Conservation (phyloP, 2,797 vertebrate genomes). For the Otolemur crassicaudatus region DNA sequence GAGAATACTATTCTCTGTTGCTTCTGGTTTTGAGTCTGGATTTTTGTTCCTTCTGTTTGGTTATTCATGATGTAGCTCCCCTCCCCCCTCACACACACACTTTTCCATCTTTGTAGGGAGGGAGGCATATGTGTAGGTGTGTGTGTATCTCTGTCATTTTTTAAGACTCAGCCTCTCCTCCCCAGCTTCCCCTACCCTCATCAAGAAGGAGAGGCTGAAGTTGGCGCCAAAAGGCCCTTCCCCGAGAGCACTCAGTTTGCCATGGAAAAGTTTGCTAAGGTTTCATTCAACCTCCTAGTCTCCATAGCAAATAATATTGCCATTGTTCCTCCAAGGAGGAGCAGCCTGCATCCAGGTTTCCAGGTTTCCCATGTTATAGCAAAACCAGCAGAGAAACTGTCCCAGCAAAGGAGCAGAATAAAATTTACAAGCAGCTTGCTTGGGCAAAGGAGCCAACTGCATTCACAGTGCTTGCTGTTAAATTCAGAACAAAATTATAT, state of each 20-base stretch:
- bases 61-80: neutral
- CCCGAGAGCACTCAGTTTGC: constrained; percentile 58
- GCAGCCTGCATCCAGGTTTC: constrained; percentile 70
- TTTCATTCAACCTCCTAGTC: constrained; percentile 74
- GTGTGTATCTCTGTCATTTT: neutral
- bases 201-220: constrained; percentile 31
- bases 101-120: neutral
- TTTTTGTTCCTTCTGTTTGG: constrained; percentile 1
- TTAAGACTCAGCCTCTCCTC: neutral
- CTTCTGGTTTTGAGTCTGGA: constrained; percentile 40
- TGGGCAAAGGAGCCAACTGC: constrained; percentile 72
- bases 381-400: constrained; percentile 77
- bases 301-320: constrained; percentile 69
- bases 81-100: neutral
- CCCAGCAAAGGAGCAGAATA: constrained; percentile 68
- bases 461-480: constrained; percentile 57
- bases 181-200: neutral
- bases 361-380: constrained; percentile 68
- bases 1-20: neutral
- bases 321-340: constrained; percentile 74
- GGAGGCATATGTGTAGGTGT: neutral
- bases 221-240: constrained; percentile 51
- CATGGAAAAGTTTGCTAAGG: constrained; percentile 74
- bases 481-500: constrained; percentile 77
- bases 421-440: constrained; percentile 74